Conservation (phyloP, 2,113 vertebrate genomes). For the Mobula hypostoma region DNA sequence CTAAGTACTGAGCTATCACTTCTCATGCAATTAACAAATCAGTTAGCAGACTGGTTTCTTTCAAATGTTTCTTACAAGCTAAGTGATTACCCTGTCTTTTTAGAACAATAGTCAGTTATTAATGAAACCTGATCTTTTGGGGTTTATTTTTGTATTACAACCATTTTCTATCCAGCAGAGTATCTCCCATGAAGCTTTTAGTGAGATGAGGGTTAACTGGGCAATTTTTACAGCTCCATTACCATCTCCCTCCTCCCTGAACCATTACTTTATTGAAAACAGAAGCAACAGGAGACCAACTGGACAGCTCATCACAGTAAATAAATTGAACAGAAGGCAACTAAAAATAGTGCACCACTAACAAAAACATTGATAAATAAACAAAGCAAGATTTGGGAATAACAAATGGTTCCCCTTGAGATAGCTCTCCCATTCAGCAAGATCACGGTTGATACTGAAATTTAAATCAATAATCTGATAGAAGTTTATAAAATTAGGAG, state of each 20-base stretch:
- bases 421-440: no score
- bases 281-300: not conserved
- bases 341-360: not conserved
- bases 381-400: no score
- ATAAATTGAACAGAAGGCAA: not conserved
- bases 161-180: not conserved
- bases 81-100: not conserved
- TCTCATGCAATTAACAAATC: slow-evolving; percentile 28
- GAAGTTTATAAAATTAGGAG: no score
- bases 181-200: not conserved
- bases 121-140: slow-evolving; percentile 1
- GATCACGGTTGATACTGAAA: no score
- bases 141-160: not conserved
- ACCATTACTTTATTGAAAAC: no score
- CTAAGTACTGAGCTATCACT: slow-evolving; percentile 12
- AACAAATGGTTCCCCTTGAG: no score
- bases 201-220: not conserved
- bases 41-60: not conserved
- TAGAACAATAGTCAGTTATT: not conserved
- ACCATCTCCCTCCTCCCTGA: no score
- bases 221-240: no score
- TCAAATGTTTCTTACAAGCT: not conserved
- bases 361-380: not conserved
- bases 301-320: not conserved
- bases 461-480: no score